Evolutionary conservation across 92 coral and sea anemone species (phyloP).

Genomic region (Desmophyllum pertusum): DNA sequence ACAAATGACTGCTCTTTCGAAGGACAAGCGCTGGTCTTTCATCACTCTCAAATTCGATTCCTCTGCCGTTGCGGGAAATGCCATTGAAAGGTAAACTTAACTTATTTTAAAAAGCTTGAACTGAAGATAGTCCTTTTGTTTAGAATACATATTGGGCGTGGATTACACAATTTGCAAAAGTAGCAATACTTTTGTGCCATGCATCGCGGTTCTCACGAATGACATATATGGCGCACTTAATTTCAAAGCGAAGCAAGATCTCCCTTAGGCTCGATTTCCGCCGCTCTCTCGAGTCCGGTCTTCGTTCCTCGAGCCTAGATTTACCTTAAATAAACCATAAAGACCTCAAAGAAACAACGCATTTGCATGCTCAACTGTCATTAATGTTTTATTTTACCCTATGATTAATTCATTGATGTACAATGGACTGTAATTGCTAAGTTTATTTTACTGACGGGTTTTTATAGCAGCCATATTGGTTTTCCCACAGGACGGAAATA

Average conservation of each 20-base stretch:
- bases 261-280: too few relatives aligned
- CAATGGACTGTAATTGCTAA: neutral
- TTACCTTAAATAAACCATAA: too few relatives aligned
- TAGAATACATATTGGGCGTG: neutral
- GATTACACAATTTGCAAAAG: neutral
- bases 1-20: constrained; percentile 23
- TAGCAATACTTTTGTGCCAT: neutral
- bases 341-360: too few relatives aligned
- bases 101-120: neutral
- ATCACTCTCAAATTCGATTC: constrained; percentile 25
- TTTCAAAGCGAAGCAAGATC: too few relatives aligned
- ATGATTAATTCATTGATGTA: neutral
- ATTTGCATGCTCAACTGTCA: neutral
- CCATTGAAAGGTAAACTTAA: constrained; percentile 19
- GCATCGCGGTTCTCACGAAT: too few relatives aligned
- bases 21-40: constrained; percentile 32
- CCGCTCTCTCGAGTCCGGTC: too few relatives aligned
- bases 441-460: neutral
- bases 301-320: too few relatives aligned
- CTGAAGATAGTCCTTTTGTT: neutral
- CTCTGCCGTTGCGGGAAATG: neutral
- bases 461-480: neutral
- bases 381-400: neutral
- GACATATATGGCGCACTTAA: too few relatives aligned
- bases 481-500: neutral